phyloP scores from a whole-genome alignment of 2,888 invertebrate species.

The Gastrophysa polygoni region DNA sequence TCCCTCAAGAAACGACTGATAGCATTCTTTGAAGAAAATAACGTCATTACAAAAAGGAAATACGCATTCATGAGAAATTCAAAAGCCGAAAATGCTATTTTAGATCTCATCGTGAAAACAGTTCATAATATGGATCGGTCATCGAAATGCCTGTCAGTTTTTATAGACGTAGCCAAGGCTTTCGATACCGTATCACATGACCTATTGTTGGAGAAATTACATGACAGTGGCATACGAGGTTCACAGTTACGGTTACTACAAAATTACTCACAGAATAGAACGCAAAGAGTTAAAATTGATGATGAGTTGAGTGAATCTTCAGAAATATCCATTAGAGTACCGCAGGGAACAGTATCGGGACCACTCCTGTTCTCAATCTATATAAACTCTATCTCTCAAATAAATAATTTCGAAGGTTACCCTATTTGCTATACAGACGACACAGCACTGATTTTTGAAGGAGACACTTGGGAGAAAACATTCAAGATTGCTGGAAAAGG shows the following conservation, averaged over 20 bases:
- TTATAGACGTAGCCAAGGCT: conserved; percentile 10
- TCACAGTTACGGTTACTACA: not conserved
- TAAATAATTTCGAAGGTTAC: too few species aligned
- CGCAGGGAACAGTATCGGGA: too few species aligned
- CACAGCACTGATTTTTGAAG: too few species aligned
- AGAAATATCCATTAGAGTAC: too few species aligned
- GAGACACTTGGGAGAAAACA: too few species aligned
- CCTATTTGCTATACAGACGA: too few species aligned
- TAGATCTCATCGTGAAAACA: not conserved
- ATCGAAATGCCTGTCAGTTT: not conserved
- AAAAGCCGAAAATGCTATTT: not conserved
- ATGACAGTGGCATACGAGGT: conserved; percentile 5
- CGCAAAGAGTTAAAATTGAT: too few species aligned
- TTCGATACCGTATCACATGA: conserved; percentile 7
- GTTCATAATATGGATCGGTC: not conserved
- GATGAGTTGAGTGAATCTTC: too few species aligned
- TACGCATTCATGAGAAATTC: not conserved
- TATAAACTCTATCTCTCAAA: too few species aligned
- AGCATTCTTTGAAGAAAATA: not conserved
- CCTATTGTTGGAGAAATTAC: not conserved
- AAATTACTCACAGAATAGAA: not conserved
- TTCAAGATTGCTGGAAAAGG: too few species aligned
- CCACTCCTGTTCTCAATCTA: too few species aligned
- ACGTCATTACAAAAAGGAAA: not conserved
- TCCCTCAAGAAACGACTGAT: not conserved